Conservation (phyloP, 92 coral and sea anemone species). For the Hydrozoanthus gracilis region DNA sequence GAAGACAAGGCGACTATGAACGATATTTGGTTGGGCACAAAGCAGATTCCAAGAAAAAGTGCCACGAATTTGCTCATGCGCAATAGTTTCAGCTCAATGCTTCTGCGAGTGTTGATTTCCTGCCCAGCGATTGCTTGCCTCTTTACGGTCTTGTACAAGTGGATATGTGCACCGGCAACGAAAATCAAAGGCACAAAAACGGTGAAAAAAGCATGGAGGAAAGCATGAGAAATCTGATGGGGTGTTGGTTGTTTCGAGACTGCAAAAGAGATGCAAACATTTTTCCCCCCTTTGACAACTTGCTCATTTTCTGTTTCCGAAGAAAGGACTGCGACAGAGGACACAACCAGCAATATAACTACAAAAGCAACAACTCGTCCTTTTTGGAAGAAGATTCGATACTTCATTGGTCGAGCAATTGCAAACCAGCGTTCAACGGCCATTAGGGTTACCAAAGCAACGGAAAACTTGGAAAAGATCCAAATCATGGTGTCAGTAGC, state of each 20-base stretch:
- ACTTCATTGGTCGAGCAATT: background rate
- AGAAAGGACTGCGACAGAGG: background rate
- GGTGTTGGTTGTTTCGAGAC: background rate
- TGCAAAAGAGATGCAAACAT: background rate
- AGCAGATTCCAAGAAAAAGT: background rate
- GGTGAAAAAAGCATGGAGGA: background rate
- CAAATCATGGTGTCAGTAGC: background rate
- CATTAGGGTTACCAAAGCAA: background rate
- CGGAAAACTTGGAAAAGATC: background rate
- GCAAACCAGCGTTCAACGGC: too few relatives aligned
- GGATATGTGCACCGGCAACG: background rate
- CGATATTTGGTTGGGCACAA: background rate
- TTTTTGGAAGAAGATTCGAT: background rate
- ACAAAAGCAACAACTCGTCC: background rate
- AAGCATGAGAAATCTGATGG: too few relatives aligned
- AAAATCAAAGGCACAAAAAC: background rate
- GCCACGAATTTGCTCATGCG: background rate
- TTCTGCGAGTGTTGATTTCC: background rate
- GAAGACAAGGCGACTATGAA: background rate
- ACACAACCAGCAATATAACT: background rate
- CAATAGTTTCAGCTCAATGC: background rate
- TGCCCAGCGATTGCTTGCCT: background rate
- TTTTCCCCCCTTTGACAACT: background rate
- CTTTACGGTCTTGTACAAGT: background rate
- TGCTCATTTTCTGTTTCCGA: background rate